Conservation (phyloP, 2,797 vertebrate genomes). For the Argentina silus region DNA sequence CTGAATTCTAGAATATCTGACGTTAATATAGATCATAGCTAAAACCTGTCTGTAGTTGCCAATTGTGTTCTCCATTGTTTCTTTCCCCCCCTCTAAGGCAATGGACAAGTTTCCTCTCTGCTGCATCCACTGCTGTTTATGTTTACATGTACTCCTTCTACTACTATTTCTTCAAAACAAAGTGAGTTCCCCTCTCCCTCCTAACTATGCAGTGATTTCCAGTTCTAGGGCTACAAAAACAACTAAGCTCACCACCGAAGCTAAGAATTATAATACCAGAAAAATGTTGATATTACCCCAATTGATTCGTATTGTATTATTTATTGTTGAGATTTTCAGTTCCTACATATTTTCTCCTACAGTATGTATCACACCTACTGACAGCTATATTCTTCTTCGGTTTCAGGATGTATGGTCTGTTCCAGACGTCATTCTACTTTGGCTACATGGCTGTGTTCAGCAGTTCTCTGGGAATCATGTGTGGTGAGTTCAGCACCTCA, state of each 20-base stretch:
- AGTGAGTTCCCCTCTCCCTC: constrained; percentile 80
- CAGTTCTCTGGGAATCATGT: constrained; percentile 99
- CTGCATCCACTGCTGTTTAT: constrained; percentile 98
- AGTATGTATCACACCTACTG: neutral
- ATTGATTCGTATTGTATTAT: no score
- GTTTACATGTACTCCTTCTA: constrained; percentile 99
- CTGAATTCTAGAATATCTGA: no score
- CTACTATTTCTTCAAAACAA: constrained; percentile 99
- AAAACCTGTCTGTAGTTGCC: neutral
- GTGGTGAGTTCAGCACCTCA: constrained; percentile 85
- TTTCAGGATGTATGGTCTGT: constrained; percentile 98
- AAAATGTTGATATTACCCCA: no score
- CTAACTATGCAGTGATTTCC: neutral
- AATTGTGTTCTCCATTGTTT: neutral
- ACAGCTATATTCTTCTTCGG: neutral
- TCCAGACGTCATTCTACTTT: constrained; percentile 99
- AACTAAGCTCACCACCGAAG: no score
- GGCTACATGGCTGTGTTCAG: constrained; percentile 99
- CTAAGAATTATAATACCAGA: no score
- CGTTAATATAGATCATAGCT: neutral
- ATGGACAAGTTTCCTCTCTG: constrained; percentile 99
- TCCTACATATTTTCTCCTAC: no score
- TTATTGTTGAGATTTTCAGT: no score
- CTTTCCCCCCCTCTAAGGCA: constrained; percentile 84
- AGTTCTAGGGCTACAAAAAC: no score